phyloP scores from a whole-genome alignment of 2,888 invertebrate species.

The Cosmia trapezina region DNA sequence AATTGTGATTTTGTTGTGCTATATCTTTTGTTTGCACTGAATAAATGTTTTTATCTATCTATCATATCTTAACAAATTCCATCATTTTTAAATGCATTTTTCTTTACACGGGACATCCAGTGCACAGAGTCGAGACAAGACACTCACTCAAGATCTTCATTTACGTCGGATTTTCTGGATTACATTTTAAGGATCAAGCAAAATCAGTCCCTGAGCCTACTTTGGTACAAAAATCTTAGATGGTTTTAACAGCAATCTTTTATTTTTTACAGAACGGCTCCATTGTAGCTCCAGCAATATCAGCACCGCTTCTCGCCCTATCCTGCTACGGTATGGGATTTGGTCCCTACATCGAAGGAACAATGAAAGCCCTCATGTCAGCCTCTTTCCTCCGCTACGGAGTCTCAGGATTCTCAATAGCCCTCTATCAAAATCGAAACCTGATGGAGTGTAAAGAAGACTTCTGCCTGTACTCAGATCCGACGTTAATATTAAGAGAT shows the following conservation, averaged over 20 bases:
- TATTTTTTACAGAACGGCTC: conserved; percentile 90
- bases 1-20: no score
- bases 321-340: conserved; percentile 92
- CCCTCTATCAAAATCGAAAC: conserved; percentile 91
- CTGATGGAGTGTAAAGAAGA: conserved; percentile 91
- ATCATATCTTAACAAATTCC: neutral
- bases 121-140: no score
- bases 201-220: no score
- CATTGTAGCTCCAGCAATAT: conserved; percentile 89
- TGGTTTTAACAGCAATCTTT: neutral
- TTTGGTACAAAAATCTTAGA: no score
- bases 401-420: conserved; percentile 90
- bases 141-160: no score
- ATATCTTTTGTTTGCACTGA: no score
- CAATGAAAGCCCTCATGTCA: conserved; percentile 90
- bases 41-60: no score
- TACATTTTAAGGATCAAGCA: no score
- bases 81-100: neutral
- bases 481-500: conserved; percentile 91
- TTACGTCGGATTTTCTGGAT: no score
- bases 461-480: conserved; percentile 90
- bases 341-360: conserved; percentile 87
- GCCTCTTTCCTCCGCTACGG: conserved; percentile 92
- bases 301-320: conserved; percentile 90
- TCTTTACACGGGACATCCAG: neutral